phyloP scores from a whole-genome alignment of 2,888 invertebrate genomes.

The Drosophila falleni region DNA sequence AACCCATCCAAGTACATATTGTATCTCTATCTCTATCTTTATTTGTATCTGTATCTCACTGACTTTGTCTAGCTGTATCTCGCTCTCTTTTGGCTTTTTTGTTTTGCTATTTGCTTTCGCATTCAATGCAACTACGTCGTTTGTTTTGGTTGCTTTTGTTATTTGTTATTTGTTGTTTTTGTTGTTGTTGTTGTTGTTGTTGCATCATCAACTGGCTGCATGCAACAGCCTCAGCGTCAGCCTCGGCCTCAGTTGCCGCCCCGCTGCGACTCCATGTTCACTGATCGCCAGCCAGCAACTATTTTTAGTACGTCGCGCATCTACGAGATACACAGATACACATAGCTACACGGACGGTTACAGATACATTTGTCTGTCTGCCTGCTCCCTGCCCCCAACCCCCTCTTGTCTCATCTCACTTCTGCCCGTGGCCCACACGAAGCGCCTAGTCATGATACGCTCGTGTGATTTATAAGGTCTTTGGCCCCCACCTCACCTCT shows the following conservation, averaged over 20 bases:
- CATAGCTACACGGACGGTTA: conserved; percentile 13
- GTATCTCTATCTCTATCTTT: neutral
- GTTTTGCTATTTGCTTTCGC: conserved; percentile 70
- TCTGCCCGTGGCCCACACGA: conserved; percentile 51
- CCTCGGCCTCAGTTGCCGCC: neutral
- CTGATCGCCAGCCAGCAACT: conserved; percentile 53
- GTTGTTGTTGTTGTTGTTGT: conserved; percentile 40
- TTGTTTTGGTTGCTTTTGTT: conserved; percentile 29
- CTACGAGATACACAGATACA: conserved; percentile 49
- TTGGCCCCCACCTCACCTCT: conserved; percentile 59
- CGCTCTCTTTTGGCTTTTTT: conserved; percentile 39
- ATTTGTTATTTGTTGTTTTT: too few species aligned
- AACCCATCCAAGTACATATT: conserved; percentile 27
- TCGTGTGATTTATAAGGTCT: conserved; percentile 82
- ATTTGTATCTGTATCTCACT: neutral
- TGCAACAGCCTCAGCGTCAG: conserved; percentile 35
- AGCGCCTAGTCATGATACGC: conserved; percentile 78
- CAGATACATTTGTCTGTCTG: conserved; percentile 10
- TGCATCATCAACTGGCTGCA: conserved; percentile 58
- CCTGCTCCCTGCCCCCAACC: neutral
- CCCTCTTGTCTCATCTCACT: neutral
- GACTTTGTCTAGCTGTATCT: conserved; percentile 11
- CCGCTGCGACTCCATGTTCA: conserved; percentile 4
- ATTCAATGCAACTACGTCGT: conserved; percentile 58
- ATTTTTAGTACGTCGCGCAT: conserved; percentile 70